Percentiles rank a stretch among this genome's conserved stretches.
phyloP scores from a whole-genome alignment of 2,797 vertebrate species.

The Morus bassanus region DNA sequence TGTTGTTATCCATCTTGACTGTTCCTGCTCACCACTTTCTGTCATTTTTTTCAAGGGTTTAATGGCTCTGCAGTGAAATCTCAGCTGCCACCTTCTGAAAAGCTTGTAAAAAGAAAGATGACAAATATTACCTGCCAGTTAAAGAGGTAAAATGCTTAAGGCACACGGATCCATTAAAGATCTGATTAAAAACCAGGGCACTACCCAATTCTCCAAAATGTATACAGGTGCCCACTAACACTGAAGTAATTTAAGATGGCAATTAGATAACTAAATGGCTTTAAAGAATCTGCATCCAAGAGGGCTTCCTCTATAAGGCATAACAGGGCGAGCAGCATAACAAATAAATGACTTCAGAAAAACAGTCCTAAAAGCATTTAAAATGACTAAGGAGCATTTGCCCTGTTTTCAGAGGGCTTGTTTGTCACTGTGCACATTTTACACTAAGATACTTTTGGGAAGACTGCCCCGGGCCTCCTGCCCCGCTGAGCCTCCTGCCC shows the following conservation, averaged over 20 bases:
- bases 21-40: constrained; percentile 28
- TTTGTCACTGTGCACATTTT: neutral
- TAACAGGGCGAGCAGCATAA: neutral
- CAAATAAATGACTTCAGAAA: neutral
- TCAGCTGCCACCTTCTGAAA: neutral
- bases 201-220: neutral
- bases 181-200: neutral
- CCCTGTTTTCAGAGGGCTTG: neutral
- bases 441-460: neutral
- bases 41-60: constrained; percentile 52
- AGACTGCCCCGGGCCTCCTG: neutral
- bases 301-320: neutral
- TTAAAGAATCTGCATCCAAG: neutral
- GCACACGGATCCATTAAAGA: neutral
- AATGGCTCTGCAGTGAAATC: neutral
- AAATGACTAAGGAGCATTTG: neutral
- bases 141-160: neutral
- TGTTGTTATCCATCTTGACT: constrained; percentile 83
- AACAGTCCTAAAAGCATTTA: neutral
- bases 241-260: neutral
- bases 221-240: neutral
- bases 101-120: neutral
- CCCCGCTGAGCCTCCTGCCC: neutral
- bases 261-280: neutral
- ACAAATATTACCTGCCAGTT: neutral